These are phyloP conservation scores for Prionailurus viverrinus DNA, from an alignment of 2,113 vertebrate genomes.

Conservation along the genomic window DNA sequence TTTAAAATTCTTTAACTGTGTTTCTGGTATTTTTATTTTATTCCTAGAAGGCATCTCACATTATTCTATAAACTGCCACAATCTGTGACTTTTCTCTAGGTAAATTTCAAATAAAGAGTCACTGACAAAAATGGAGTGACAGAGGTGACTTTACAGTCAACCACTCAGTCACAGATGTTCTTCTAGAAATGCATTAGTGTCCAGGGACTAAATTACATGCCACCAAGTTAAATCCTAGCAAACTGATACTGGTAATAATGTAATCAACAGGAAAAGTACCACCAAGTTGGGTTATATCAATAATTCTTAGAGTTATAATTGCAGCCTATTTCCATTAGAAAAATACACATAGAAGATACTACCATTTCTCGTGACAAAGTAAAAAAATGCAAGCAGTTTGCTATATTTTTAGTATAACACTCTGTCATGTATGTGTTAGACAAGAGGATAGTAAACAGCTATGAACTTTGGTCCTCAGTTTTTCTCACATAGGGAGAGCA, in stretches of 20 bases:
- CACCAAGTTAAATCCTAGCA: slow-evolving; percentile 65
- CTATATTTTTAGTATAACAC: slow-evolving; percentile 70
- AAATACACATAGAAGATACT: neutral
- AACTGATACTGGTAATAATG: slow-evolving; percentile 47
- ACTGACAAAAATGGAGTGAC: slow-evolving; percentile 72
- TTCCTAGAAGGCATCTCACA: slow-evolving; percentile 45
- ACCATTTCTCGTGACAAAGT: neutral
- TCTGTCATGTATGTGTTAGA: slow-evolving; percentile 69
- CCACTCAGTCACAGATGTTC: slow-evolving; percentile 51
- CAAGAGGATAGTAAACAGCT: slow-evolving; percentile 75
- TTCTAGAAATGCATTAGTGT: slow-evolving; percentile 65
- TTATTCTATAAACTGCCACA: slow-evolving; percentile 65
- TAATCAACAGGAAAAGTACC: slow-evolving; percentile 28
- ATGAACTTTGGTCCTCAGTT: slow-evolving; percentile 73
- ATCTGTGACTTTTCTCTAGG: slow-evolving; percentile 55
- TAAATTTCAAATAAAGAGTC: slow-evolving; percentile 56
- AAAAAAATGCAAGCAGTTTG: neutral
- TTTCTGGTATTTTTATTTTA: slow-evolving; percentile 53
- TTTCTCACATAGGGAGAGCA: slow-evolving; percentile 50
- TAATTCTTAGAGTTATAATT: slow-evolving; percentile 29
- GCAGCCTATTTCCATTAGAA: slow-evolving; percentile 33
- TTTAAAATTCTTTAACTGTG: neutral
- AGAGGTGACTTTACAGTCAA: slow-evolving; percentile 71
- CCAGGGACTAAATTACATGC: slow-evolving; percentile 57
- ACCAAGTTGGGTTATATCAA: slow-evolving; percentile 27